These are phyloP conservation scores for Cryptotis parvus DNA, from an alignment of 2,113 vertebrate species.

Conservation along the genomic window DNA sequence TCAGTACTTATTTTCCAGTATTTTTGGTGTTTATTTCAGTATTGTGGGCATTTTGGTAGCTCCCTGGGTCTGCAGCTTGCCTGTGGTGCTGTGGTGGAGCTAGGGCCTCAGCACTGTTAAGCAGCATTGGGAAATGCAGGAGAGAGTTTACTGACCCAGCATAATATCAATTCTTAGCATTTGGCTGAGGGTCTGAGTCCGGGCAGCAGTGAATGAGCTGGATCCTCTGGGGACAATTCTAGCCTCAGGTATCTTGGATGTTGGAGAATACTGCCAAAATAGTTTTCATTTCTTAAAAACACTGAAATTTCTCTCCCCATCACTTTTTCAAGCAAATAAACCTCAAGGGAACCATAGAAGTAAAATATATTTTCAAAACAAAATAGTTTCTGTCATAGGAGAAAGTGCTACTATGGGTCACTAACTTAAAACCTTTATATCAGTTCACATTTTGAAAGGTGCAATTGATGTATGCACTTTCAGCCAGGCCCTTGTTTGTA, in stretches of 20 bases:
- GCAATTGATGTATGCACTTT: not conserved
- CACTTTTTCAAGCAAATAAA: conserved; percentile 50
- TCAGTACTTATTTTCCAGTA: not conserved
- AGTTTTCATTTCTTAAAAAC: conserved; percentile 55
- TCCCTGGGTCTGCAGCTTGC: no score
- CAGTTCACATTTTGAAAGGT: not conserved
- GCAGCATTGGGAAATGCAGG: not conserved
- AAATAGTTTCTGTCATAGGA: conserved; percentile 52
- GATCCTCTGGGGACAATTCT: conserved; percentile 42
- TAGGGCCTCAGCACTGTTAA: not conserved
- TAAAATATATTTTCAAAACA: conserved; percentile 64
- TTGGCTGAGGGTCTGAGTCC: not conserved
- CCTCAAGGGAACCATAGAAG: conserved; percentile 54
- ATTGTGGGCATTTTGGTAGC: not conserved
- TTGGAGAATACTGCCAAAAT: conserved; percentile 35
- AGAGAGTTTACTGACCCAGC: not conserved
- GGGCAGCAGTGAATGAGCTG: not conserved
- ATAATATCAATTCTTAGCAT: not conserved
- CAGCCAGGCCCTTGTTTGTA: conserved; percentile 17
- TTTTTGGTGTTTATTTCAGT: no score
- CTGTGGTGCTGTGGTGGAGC: not conserved
- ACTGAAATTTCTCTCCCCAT: not conserved
- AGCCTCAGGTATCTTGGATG: conserved; percentile 62
- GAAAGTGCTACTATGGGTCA: conserved; percentile 16
- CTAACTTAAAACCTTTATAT: not conserved